Base-by-base conservation (phyloP, 2,113 vertebrate species). In the Synchiropus splendidus region DNA sequence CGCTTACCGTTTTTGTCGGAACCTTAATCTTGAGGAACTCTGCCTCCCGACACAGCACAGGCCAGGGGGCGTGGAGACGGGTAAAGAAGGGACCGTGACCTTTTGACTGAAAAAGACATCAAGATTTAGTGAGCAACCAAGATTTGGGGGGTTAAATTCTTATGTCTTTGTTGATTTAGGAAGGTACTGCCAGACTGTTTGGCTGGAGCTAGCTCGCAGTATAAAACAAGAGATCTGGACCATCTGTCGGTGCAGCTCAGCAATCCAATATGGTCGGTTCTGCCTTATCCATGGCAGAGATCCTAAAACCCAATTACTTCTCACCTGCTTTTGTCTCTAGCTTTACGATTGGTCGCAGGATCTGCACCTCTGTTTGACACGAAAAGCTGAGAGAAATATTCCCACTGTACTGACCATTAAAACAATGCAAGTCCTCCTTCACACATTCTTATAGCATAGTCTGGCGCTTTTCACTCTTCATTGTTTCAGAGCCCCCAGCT, bases 11-110 rank as follows among this genome's bases (percentile, higher is more conserved):
- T 80, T 94, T 99, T 30, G 93, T 98, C 54, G 92, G 94, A 64
- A 99, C 89, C 86, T 95, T 98, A 62, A 99, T 92, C 83, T 95
- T 99, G 54, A 97, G 88, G 53, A 99, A 86, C 77, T 99, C 95
- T 0, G 93, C 95, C 80, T 98, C 95, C 72, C 95, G 83, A 77
- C 90, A 91, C 57, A 99, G 85, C 8, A 96, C 92, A 10, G 87
- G 88, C 95, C 95, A 99, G 1, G 94, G 92, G 0, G 92, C 95
- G 0, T 99, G 95, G 39, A 99, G 84, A 27, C 95, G 87, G 36
- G 97, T 87, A 74, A 94, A 99, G 71, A 85, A 79, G 35, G 85
- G 70, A 12, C 92, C 91, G 12, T 97, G 89, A 58, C 51, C 78
- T 62, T 82, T 85, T 9, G 63, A 45, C 84, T 87, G 68, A 2